Evolutionary conservation across 1,140 invertebrate species (phyloP), one percentile per base, ranked within the genome.

Genomic region (Caerostris extrusa): DNA sequence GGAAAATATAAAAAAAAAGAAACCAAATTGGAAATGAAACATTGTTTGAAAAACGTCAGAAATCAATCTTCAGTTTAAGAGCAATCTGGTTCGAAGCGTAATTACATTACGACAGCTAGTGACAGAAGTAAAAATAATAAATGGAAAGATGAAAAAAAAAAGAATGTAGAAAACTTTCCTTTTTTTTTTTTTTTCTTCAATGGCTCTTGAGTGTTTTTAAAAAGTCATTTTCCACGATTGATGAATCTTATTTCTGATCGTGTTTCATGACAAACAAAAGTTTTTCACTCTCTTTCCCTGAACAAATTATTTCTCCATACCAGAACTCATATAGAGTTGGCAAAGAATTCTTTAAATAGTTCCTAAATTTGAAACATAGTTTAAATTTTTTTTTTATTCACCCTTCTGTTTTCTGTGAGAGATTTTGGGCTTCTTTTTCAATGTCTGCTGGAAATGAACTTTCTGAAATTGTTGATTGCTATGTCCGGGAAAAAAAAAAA

Each of bases 21-120:
- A 53, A 53, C 56, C 90, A 91, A 91, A 91, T 85, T 83, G 77
- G 50, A 91, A 85, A 85, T 91, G 81, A 91, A 91, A 91, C 90
- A 91, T 91, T 91, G 90, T 85, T 83, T 85, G 90, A 91, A 83
- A 64, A 91, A 91, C 69, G 90, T 83, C 90, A 91, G 85, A n/a
- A 91, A 91, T 91, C 90, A 91, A 91, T 91, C 90, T 91, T 56
- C 19, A 91, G 77, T 91, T 91, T 91, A 91, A 91, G 77, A 91
- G 90, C 90, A 91, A 85, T 91, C 81, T 67, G n/a, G 90, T 56
- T 91, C 81, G 19, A 5, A 12, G 8, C 61, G 34, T 82, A 83
- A 85, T 91, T 91, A 19, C 81, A 85, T 91, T 91, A 91, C 77
- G 55, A 64, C 58, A 91, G 57, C 58, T 56, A 60, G 86, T 17